Evolutionary conservation across 2,113 vertebrate genomes (phyloP).

Genomic region (Andinoacara biseriatus): DNA sequence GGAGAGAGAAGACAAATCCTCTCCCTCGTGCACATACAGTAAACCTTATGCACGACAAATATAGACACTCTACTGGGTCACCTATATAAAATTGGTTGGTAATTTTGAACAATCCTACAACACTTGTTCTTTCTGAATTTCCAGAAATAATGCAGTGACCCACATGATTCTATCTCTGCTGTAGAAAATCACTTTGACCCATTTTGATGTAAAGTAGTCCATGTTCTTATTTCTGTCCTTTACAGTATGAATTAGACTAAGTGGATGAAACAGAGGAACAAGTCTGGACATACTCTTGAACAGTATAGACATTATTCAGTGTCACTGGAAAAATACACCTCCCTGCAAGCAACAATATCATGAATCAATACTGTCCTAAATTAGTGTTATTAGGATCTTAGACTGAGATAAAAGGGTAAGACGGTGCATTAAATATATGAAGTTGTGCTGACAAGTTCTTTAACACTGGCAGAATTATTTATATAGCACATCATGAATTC

Average conservation of each 20-base stretch:
- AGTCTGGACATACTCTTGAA: neutral
- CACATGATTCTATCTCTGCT: constrained; percentile 74
- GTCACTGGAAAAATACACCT: neutral
- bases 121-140: constrained; percentile 71
- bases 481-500: neutral
- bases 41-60: constrained; percentile 69
- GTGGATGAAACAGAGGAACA: constrained; percentile 23
- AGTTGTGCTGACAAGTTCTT: neutral
- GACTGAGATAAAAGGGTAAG: neutral
- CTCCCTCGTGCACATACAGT: constrained; percentile 30
- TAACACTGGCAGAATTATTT: neutral
- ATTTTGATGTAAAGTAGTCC: constrained; percentile 80
- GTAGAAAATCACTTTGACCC: constrained; percentile 79
- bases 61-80: constrained; percentile 79
- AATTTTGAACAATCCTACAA: constrained; percentile 77
- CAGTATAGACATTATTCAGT: neutral
- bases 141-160: constrained; percentile 84
- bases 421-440: neutral
- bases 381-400: neutral
- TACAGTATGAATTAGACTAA: constrained; percentile 45
- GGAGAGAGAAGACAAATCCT: constrained; percentile 39
- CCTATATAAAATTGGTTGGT: constrained; percentile 78
- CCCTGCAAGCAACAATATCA: neutral
- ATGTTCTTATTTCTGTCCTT: constrained; percentile 72
- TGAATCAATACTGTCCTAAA: neutral